These are phyloP conservation scores for Palythoa grandiflora DNA, from an alignment of 92 coral and sea anemone genomes.

Conservation along the genomic window DNA sequence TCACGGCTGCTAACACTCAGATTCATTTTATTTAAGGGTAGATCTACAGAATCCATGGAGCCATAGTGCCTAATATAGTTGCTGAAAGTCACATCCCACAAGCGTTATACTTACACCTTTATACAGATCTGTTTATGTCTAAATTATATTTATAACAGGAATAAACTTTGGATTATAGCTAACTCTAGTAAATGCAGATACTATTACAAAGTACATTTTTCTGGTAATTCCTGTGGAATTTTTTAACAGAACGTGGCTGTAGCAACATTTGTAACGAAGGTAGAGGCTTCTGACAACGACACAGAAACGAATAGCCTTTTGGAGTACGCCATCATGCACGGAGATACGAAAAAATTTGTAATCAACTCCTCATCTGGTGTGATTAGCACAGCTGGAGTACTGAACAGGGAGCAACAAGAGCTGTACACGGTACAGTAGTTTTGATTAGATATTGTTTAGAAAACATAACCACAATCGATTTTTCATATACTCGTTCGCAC, in stretches of 20 bases:
- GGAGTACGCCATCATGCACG: constrained; percentile 88
- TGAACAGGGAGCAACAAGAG: constrained; percentile 80
- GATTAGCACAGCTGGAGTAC: constrained; percentile 69
- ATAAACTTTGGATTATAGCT: too few relatives aligned
- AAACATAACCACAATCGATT: too few relatives aligned
- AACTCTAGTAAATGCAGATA: background rate
- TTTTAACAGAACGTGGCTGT: constrained; percentile 66
- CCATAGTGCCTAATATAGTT: too few relatives aligned
- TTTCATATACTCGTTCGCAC: too few relatives aligned
- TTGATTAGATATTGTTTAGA: background rate
- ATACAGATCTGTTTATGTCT: too few relatives aligned
- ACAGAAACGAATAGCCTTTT: constrained; percentile 73
- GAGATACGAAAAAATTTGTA: constrained; percentile 69
- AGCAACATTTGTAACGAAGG: constrained; percentile 82
- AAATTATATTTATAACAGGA: too few relatives aligned
- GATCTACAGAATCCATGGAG: too few relatives aligned
- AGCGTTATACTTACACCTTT: too few relatives aligned
- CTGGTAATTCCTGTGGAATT: background rate
- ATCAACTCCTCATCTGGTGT: constrained; percentile 79
- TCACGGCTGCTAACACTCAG: too few relatives aligned
- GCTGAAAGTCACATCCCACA: too few relatives aligned
- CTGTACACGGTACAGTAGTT: constrained; percentile 69
- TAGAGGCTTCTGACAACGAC: constrained; percentile 94
- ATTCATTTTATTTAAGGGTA: too few relatives aligned
- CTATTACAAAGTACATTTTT: background rate